phyloP scores from a whole-genome alignment of 35 echinoderm and acorn worm genomes.

The Ophiothrix spiculata region DNA sequence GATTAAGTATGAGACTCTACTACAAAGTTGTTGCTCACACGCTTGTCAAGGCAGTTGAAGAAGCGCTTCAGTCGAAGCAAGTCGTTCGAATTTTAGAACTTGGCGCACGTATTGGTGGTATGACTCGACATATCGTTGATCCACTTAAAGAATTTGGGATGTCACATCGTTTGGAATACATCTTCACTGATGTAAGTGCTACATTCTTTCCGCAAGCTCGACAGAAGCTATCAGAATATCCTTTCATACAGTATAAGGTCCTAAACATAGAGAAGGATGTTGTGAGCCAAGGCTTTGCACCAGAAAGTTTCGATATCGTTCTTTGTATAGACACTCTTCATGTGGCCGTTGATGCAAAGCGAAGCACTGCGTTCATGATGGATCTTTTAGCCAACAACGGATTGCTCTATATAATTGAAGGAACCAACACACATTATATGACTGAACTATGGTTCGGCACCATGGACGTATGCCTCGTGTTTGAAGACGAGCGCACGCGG shows the following conservation, averaged over 20 bases:
- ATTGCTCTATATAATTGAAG: slow-evolving; percentile 71
- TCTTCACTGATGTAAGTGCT: slow-evolving; percentile 94
- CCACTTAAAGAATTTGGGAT: slow-evolving; percentile 55
- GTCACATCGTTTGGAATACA: slow-evolving; percentile 74
- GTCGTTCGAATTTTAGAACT: slow-evolving; percentile 85
- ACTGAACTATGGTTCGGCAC: slow-evolving; percentile 90
- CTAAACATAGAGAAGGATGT: slow-evolving; percentile 85
- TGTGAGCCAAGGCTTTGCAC: slow-evolving; percentile 79
- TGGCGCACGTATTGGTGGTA: slow-evolving; percentile 86
- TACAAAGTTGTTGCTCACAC: slow-evolving; percentile 78
- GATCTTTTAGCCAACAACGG: slow-evolving; percentile 74
- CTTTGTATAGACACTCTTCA: slow-evolving; percentile 89
- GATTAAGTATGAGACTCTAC: slow-evolving; percentile 76
- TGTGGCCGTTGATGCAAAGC: slow-evolving; percentile 59
- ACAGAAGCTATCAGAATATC: slow-evolving; percentile 41
- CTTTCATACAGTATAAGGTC: slow-evolving; percentile 87
- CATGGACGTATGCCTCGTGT: slow-evolving; percentile 76
- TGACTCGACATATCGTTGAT: slow-evolving; percentile 72
- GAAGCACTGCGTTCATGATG: slow-evolving; percentile 63
- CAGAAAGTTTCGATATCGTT: slow-evolving; percentile 71
- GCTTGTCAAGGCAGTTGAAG: slow-evolving; percentile 52
- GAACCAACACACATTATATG: slow-evolving; percentile 65
- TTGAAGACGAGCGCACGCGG: slow-evolving; percentile 72
- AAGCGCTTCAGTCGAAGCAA: slow-evolving; percentile 65
- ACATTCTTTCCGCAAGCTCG: slow-evolving; percentile 92